Conservation (phyloP, 2,888 invertebrate species). For the Scaptomyza flava region DNA sequence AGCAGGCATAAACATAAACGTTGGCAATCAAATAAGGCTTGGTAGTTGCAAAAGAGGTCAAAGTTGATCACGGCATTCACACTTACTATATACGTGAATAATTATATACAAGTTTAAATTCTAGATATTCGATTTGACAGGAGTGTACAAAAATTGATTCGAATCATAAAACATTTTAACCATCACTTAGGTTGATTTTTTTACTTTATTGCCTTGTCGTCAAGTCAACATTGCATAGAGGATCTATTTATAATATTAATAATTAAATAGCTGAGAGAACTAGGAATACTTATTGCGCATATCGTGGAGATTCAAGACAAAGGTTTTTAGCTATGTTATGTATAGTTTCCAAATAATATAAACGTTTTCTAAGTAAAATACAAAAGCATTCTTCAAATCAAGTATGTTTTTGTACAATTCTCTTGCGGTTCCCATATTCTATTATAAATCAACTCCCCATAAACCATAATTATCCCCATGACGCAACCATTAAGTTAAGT, state of each 20-base stretch:
- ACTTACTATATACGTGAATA: conserved; percentile 9
- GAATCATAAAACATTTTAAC: not conserved
- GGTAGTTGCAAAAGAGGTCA: conserved; percentile 73
- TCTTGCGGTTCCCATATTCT: not conserved
- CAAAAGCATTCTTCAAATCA: not conserved
- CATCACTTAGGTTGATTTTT: conserved; percentile 6
- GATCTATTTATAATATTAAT: conserved; percentile 36
- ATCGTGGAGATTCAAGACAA: not conserved
- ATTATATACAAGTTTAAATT: not conserved
- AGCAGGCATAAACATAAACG: conserved; percentile 64
- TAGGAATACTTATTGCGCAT: conserved; percentile 2
- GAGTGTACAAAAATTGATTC: too few species aligned
- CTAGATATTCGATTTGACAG: not conserved
- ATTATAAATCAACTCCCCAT: not conserved
- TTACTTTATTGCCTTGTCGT: not conserved
- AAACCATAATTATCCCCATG: conserved; percentile 10
- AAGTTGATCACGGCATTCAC: conserved; percentile 64
- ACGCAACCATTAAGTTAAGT: conserved; percentile 27
- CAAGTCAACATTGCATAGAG: conserved; percentile 1
- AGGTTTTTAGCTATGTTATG: too few species aligned
- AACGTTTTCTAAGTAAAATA: not conserved
- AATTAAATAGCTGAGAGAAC: conserved; percentile 22
- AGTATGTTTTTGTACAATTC: too few species aligned
- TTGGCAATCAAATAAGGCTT: conserved; percentile 75
- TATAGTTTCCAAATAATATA: too few species aligned